These are phyloP conservation scores for Apteryx owenii DNA, from an alignment of 2,113 vertebrate genomes.

Conservation along the genomic window DNA sequence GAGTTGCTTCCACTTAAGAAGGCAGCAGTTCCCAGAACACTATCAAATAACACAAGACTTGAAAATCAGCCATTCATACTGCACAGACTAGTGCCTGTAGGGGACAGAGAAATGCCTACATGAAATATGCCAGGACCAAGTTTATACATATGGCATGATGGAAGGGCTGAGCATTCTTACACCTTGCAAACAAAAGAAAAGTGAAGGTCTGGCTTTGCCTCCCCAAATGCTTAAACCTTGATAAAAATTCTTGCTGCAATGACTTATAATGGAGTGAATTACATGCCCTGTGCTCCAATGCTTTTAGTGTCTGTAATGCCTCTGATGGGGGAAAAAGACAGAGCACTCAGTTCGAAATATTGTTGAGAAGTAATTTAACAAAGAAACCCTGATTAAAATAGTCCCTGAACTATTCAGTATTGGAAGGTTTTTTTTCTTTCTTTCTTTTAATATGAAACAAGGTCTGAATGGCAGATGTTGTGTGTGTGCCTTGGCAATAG, in stretches of 20 bases:
- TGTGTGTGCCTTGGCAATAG: background rate
- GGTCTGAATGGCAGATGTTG: slow-evolving; percentile 29
- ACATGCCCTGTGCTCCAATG: background rate
- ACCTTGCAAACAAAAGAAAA: background rate
- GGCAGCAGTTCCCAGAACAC: background rate
- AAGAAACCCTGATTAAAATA: background rate
- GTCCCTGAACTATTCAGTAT: background rate
- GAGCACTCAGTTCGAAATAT: background rate
- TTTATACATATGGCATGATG: background rate
- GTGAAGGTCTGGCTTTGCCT: background rate
- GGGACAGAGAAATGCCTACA: background rate
- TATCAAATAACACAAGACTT: background rate
- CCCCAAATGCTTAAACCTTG: background rate
- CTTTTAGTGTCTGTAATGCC: background rate
- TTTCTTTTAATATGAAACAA: background rate
- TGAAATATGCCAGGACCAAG: background rate
- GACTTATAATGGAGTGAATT: background rate
- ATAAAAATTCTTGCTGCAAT: background rate
- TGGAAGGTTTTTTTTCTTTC: background rate
- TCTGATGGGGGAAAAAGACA: background rate
- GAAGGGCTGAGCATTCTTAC: background rate
- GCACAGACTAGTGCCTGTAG: background rate
- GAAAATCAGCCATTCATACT: background rate
- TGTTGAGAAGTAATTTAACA: background rate
- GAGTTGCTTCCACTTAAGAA: background rate